Conservation (phyloP, 2,888 invertebrate genomes). For the Diploptera punctata region DNA sequence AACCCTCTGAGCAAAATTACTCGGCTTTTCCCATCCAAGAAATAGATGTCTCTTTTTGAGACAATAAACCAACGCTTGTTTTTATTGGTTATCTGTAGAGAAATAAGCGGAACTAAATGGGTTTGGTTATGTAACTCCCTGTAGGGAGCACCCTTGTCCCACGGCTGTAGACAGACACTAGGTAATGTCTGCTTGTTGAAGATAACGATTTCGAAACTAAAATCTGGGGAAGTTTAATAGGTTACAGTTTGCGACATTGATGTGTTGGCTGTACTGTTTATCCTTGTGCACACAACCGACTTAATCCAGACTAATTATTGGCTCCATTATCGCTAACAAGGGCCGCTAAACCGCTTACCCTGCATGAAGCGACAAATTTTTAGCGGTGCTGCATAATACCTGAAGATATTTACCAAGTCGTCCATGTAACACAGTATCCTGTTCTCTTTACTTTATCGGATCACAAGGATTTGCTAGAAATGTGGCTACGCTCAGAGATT, state of each 20-base stretch:
- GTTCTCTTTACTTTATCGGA: background rate
- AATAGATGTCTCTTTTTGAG: too few species aligned
- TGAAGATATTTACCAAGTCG: background rate
- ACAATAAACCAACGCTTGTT: too few species aligned
- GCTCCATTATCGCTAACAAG: slow-evolving; percentile 13
- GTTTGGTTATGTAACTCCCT: too few species aligned
- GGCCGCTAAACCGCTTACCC: background rate
- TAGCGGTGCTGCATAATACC: background rate
- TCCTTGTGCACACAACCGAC: background rate
- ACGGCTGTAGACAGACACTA: too few species aligned
- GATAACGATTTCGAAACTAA: too few species aligned
- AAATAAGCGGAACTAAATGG: too few species aligned
- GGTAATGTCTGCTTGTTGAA: too few species aligned
- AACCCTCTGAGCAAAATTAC: too few species aligned
- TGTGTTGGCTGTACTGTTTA: background rate
- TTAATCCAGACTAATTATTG: slow-evolving; percentile 12
- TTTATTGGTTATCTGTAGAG: too few species aligned
- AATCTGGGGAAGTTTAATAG: too few species aligned
- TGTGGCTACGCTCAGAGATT: background rate
- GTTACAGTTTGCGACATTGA: background rate
- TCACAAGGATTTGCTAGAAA: background rate
- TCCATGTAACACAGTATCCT: background rate
- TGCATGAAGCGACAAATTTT: slow-evolving; percentile 1
- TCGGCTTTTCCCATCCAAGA: too few species aligned
- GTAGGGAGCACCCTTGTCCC: too few species aligned